These are phyloP conservation scores for Empidonax alnorum DNA, from an alignment of 2,113 vertebrate genomes.

Conservation along the genomic window DNA sequence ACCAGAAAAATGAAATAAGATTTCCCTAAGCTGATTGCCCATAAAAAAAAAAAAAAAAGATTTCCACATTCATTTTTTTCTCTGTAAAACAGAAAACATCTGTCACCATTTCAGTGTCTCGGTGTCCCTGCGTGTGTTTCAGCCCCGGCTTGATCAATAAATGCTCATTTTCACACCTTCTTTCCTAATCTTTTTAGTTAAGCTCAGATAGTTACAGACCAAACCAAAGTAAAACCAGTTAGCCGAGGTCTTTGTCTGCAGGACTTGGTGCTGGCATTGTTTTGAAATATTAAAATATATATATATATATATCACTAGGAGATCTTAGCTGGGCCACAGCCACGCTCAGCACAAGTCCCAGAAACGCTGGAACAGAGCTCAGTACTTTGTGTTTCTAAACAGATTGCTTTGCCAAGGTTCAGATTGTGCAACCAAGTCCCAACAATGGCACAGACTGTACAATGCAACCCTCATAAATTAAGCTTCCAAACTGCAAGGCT, in stretches of 20 bases:
- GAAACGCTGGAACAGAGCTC: not conserved
- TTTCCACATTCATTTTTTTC: slow-evolving; percentile 42
- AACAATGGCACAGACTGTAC: not conserved
- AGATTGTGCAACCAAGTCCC: slow-evolving; percentile 3
- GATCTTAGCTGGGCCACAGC: not conserved
- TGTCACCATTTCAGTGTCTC: slow-evolving; percentile 3
- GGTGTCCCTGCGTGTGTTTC: not conserved
- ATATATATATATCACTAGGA: not conserved
- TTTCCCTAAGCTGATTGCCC: slow-evolving; percentile 21
- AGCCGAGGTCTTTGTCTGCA: rapidly evolving
- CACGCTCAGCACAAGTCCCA: not conserved
- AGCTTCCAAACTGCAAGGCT: not conserved
- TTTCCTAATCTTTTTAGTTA: slow-evolving; percentile 18
- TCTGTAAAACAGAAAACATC: slow-evolving; percentile 42
- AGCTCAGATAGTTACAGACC: not conserved
- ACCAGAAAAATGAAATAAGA: slow-evolving; percentile 53
- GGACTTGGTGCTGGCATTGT: not conserved
- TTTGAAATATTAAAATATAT: not conserved
- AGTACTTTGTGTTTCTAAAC: not conserved
- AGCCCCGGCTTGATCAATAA: not conserved
- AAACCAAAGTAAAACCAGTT: not conserved
- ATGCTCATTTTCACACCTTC: not conserved
- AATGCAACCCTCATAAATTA: not conserved
- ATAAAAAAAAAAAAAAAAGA: not conserved
- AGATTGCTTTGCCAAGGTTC: slow-evolving; percentile 16